Evolutionary conservation across 2,888 invertebrate genomes (phyloP).

Genomic region (Lissonota sp.): DNA sequence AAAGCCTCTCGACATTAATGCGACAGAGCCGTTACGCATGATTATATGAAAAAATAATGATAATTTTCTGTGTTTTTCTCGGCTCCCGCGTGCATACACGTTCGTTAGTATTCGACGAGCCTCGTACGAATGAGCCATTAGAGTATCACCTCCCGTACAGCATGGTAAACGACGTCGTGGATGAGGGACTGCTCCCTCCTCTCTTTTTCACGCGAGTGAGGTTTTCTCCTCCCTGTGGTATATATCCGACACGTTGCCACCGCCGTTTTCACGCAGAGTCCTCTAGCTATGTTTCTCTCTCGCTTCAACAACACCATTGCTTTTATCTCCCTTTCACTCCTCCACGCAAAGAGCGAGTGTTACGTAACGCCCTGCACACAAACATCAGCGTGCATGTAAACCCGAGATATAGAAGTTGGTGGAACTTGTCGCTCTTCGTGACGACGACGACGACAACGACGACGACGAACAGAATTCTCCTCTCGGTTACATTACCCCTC

Average conservation of each 20-base stretch:
- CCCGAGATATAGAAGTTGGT: neutral
- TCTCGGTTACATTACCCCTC: conserved; percentile 13
- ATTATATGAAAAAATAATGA: neutral
- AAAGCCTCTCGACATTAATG: too few species aligned
- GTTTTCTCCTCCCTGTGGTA: conserved; percentile 8
- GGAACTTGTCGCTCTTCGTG: neutral
- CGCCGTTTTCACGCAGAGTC: neutral
- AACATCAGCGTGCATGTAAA: neutral
- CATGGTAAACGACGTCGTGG: neutral
- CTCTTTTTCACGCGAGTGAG: neutral
- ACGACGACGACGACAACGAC: conserved; percentile 14
- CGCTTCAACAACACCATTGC: neutral
- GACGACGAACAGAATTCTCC: conserved; percentile 10
- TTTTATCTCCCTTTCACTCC: conserved; percentile 8
- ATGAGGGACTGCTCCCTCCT: neutral
- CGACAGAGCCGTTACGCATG: too few species aligned
- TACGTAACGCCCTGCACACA: conserved; percentile 41
- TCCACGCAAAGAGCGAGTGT: conserved; percentile 5
- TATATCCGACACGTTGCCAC: conserved; percentile 5
- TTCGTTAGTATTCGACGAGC: neutral
- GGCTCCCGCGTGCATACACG: neutral
- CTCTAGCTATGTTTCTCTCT: conserved; percentile 25
- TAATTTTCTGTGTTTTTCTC: neutral
- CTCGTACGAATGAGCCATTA: conserved; percentile 45
- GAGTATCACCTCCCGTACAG: conserved; percentile 17